These are phyloP conservation scores for Phalacrocorax brasilianus DNA, from an alignment of 2,113 vertebrate genomes.

Conservation along the genomic window DNA sequence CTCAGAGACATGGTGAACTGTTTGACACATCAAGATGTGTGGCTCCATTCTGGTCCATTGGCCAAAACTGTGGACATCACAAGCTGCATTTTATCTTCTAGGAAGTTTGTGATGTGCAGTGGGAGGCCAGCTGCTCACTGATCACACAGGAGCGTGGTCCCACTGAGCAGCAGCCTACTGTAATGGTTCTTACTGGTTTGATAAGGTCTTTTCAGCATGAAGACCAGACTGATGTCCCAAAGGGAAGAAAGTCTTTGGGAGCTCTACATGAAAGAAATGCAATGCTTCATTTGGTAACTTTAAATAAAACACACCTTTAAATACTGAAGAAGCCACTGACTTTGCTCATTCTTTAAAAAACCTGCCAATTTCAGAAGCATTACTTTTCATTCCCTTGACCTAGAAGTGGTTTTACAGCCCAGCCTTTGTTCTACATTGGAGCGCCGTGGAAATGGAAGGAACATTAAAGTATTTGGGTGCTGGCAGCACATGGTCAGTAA, in stretches of 20 bases:
- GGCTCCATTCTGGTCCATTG: not conserved
- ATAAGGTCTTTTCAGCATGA: not conserved
- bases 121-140: not conserved
- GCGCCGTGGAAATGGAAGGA: not conserved
- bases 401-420: not conserved
- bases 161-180: not conserved
- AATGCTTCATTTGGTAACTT: not conserved
- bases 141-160: not conserved
- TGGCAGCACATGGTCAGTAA: not conserved
- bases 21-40: not conserved
- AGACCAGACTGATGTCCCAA: not conserved
- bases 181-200: not conserved
- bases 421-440: not conserved
- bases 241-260: not conserved
- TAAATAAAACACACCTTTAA: not conserved
- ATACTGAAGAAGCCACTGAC: not conserved
- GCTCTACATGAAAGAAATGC: not conserved
- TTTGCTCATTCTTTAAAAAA: not conserved
- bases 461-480: not conserved
- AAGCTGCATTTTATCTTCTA: not conserved
- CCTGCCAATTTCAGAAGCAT: not conserved
- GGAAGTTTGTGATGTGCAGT: not conserved
- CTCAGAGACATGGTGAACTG: not conserved
- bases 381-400: not conserved
- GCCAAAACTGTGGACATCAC: not conserved